Evolutionary conservation across 2,888 invertebrate species (phyloP), one percentile per base, ranked within the genome.

Genomic region (Agriopis leucophaearia): DNA sequence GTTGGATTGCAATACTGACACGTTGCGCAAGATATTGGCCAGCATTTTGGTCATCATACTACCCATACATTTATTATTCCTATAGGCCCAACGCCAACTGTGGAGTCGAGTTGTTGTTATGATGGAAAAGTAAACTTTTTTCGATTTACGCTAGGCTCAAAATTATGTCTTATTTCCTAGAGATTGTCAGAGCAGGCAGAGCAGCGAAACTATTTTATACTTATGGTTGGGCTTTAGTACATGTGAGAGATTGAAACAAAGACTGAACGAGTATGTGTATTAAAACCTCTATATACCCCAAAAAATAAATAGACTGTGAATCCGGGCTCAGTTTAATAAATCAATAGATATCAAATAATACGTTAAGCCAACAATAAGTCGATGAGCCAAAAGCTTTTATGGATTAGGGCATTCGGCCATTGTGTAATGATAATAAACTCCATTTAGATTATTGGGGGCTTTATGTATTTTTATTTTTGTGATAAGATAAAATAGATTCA

Each of bases 371-470:
- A 27, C 27, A 27, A 50, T 42, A 42, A 16, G n/a, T 10, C 18
- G 27, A 59, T 50, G 8, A 38, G 38, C 40, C 48, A 8, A 40
- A 58, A 13, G n/a, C 52, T 59, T 59, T 54, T 59, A 47, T 45
- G 59, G 52, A 65, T 65, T 59, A 59, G 58, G 54, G 18, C 52
- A 59, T 54, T 59, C 38, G 59, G 59, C 45, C 47, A 59, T 59
- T 59, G 58, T 45, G 50, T 59, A 50, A 35, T 65, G 62, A 63
- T 67, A 57, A 66, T 61, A 18, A 67, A 67, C 47, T 62, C 66
- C 66, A 67, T 67, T 67, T 67, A 67, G 66, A 67, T 62, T 60
- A 48, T 58, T 56, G 45, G 54, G 47, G 60, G 59, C 60, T 51
- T 48, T 60, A 35, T 42, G 18, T 42, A 27, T 55, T 60, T 65